A percentile compares a stretch with the other conserved stretches of the same genome.
Conservation (phyloP, 2,113 vertebrate species). For the Typhlomys cinereus region DNA sequence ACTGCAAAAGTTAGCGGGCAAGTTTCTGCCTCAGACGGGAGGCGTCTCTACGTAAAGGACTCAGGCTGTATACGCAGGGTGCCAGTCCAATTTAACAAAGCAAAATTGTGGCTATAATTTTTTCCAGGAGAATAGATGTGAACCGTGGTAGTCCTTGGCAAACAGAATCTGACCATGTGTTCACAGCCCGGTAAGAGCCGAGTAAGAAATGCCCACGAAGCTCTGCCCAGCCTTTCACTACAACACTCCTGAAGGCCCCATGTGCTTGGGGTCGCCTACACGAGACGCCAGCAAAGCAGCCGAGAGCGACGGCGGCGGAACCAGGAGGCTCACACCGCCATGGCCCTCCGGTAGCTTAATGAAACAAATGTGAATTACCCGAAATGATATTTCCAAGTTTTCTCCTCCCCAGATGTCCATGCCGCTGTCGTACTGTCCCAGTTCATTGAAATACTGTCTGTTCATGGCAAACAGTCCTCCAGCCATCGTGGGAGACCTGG, state of each 20-base stretch:
- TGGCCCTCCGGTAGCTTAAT: too few species aligned
- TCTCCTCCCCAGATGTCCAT: slow-evolving; percentile 99
- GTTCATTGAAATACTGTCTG: slow-evolving; percentile 93
- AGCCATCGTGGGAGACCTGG: slow-evolving; percentile 98
- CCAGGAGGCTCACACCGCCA: too few species aligned
- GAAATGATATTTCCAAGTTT: slow-evolving; percentile 98
- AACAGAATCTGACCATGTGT: neutral
- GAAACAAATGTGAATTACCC: too few species aligned
- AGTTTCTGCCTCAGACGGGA: neutral
- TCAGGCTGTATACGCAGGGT: neutral
- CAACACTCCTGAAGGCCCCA: too few species aligned
- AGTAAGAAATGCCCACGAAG: neutral
- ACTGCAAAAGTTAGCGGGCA: neutral
- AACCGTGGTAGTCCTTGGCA: neutral
- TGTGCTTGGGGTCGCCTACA: too few species aligned
- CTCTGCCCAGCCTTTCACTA: neutral
- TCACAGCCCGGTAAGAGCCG: too few species aligned
- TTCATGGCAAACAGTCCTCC: slow-evolving; percentile 98
- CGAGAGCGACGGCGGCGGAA: too few species aligned
- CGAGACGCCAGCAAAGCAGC: too few species aligned
- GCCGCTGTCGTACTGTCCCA: slow-evolving; percentile 95
- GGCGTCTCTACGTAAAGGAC: neutral
- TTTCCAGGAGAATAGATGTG: neutral
- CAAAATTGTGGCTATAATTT: neutral
- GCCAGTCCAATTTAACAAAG: neutral